Conservation (phyloP, 2,888 invertebrate species). For the Microctonus aethiopoides region DNA sequence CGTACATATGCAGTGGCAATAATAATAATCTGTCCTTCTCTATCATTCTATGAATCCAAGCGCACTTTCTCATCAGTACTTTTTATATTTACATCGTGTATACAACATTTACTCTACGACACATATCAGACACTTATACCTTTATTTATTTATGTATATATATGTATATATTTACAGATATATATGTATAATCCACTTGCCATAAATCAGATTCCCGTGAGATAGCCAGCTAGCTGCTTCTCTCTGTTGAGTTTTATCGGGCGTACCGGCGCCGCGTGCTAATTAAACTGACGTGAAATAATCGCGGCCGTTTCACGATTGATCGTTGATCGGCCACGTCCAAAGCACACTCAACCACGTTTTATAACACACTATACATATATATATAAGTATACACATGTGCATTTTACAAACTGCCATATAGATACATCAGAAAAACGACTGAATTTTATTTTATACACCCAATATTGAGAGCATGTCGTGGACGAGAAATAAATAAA, state of each 20-base stretch:
- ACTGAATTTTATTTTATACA: neutral
- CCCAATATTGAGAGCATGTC: neutral
- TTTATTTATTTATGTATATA: neutral
- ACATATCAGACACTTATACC: neutral
- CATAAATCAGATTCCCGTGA: conserved; percentile 66
- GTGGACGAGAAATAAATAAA: neutral
- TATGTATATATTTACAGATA: neutral
- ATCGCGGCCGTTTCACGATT: conserved; percentile 64
- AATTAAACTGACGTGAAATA: conserved; percentile 67
- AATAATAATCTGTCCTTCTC: neutral
- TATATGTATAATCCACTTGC: conserved; percentile 52
- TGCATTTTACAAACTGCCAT: neutral
- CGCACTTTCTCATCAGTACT: conserved; percentile 23
- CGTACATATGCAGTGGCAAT: conserved; percentile 4
- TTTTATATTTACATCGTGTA: neutral
- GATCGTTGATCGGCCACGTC: conserved; percentile 64
- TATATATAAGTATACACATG: neutral
- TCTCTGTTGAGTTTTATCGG: conserved; percentile 63
- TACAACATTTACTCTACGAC: neutral
- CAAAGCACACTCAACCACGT: conserved; percentile 29
- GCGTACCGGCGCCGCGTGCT: conserved; percentile 64
- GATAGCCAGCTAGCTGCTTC: conserved; percentile 63
- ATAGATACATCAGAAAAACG: neutral
- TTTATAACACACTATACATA: neutral
- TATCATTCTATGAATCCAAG: neutral